phyloP scores from a whole-genome alignment of 2,888 invertebrate species.

The Sminthurides aquaticus region DNA sequence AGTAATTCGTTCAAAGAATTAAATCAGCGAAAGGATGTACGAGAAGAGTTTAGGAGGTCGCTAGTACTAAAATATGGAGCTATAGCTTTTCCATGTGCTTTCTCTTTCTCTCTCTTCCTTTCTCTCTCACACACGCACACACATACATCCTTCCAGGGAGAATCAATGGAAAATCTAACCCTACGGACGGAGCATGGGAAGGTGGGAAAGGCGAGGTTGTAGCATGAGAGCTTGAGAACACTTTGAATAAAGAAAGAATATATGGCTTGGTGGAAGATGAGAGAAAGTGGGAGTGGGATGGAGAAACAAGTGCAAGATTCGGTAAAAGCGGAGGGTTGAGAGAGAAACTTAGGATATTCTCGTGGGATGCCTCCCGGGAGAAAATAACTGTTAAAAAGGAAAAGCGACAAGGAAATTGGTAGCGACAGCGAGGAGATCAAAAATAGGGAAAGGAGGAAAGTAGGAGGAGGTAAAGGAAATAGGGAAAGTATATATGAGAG shows the following conservation, averaged over 20 bases:
- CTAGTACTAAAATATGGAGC: no score
- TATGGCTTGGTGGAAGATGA: not conserved
- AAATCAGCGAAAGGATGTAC: no score
- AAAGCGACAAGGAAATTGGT: conserved; percentile 13
- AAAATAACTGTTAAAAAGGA: conserved; percentile 19
- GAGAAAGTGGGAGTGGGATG: not conserved
- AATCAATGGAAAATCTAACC: not conserved
- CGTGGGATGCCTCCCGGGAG: conserved; percentile 12
- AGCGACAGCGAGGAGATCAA: conserved; percentile 8
- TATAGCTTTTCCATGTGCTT: no score
- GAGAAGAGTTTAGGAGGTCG: no score
- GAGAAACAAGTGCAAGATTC: conserved; percentile 27
- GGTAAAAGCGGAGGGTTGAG: not conserved
- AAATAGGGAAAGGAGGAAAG: not conserved
- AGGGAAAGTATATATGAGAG: not conserved
- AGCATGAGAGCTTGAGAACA: not conserved
- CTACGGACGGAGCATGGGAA: not conserved
- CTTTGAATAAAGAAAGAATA: not conserved
- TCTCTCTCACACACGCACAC: no score
- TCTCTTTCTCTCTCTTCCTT: no score
- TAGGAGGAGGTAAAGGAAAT: not conserved
- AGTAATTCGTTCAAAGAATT: no score
- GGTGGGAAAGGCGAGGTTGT: not conserved
- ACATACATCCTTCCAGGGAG: not conserved
- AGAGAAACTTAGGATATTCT: not conserved